Evolutionary conservation across 2,888 invertebrate genomes (phyloP), one percentile per base, ranked within the genome.

Genomic region (Rhogogaster chlorosoma): DNA sequence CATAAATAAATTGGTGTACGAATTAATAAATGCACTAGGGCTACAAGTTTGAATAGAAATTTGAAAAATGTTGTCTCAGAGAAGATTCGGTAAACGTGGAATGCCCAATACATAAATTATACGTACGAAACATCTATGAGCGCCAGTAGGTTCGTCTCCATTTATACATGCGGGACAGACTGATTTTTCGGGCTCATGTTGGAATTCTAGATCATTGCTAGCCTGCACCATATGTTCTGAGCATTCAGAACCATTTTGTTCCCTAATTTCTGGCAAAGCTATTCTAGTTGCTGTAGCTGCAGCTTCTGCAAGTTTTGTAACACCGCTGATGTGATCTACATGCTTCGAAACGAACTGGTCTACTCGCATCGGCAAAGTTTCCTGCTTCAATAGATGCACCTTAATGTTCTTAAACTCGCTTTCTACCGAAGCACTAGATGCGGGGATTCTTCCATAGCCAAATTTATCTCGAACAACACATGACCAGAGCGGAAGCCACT

Each of bases 401-500:
- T 86, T 86, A 49, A 86, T 86, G 6, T 73, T 84, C 67, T 83
- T 36, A 57, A 86, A 86, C 49, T 86, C 85, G 7, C 61, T 78
- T 67, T 87, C 85, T 29, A 86, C 85, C n/a, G 73, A 32, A 29
- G 85, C 86, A 82, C 85, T 87, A 5, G 83, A 71, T n/a, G 87
- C 86, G 32, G 86, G 85, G 29, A 86, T 53, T 64, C 86, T 80
- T n/a, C 86, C 86, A 18, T 85, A 86, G 18, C 85, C 86, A 12
- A 86, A 87, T 77, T 85, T 75, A 57, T 86, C 57, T 0, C 73
- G 85, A 42, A 32, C 80, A 0, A 86, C 64, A 78, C 84, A 71
- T 36, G 86, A 86, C 86, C 86, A 87, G 22, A 87, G 64, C 22
- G 85, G 87, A n/a, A 86, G 57, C 80, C 73, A 85, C 36, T 29